These are phyloP conservation scores for Magallana ariakensis DNA, from an alignment of 1,140 invertebrate genomes.

Conservation along the genomic window DNA sequence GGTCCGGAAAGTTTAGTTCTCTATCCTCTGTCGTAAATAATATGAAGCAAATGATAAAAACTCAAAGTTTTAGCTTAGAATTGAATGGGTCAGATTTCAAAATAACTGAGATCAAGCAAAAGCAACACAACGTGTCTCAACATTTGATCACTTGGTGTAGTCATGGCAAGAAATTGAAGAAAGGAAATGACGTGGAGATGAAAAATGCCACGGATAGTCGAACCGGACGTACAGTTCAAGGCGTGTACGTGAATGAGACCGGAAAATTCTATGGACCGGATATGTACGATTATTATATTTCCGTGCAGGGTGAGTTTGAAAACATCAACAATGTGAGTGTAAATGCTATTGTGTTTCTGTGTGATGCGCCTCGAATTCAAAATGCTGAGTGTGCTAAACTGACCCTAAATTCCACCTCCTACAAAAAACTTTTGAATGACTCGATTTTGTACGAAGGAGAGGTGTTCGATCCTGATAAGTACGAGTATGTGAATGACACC, in stretches of 20 bases:
- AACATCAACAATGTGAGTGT: slow-evolving; percentile 55
- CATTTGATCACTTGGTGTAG: slow-evolving; percentile 62
- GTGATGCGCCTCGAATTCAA: slow-evolving; percentile 69
- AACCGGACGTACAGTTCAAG: slow-evolving; percentile 51
- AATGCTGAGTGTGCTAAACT: slow-evolving; percentile 76
- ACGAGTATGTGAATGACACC: slow-evolving; percentile 64
- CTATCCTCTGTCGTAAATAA: slow-evolving; percentile 54
- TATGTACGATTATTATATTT: slow-evolving; percentile 71
- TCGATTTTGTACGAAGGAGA: slow-evolving; percentile 63
- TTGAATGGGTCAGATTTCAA: slow-evolving; percentile 67
- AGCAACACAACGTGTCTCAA: slow-evolving; percentile 18
- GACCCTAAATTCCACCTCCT: slow-evolving; percentile 79
- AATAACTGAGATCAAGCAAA: slow-evolving; percentile 60
- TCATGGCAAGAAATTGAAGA: slow-evolving; percentile 52
- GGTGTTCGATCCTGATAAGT: slow-evolving; percentile 63
- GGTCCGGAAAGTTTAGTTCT: background rate
- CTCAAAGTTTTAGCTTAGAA: slow-evolving; percentile 65
- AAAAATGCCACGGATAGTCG: slow-evolving; percentile 17
- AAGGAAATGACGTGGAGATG: slow-evolving; percentile 63
- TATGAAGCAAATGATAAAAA: slow-evolving; percentile 60
- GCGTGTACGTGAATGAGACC: slow-evolving; percentile 68
- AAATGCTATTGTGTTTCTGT: slow-evolving; percentile 66
- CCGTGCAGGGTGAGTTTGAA: slow-evolving; percentile 62
- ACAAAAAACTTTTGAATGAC: slow-evolving; percentile 64
- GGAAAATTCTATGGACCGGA: slow-evolving; percentile 65